phyloP scores from a whole-genome alignment of 1,140 invertebrate genomes.

The Drosophila grimshawi region DNA sequence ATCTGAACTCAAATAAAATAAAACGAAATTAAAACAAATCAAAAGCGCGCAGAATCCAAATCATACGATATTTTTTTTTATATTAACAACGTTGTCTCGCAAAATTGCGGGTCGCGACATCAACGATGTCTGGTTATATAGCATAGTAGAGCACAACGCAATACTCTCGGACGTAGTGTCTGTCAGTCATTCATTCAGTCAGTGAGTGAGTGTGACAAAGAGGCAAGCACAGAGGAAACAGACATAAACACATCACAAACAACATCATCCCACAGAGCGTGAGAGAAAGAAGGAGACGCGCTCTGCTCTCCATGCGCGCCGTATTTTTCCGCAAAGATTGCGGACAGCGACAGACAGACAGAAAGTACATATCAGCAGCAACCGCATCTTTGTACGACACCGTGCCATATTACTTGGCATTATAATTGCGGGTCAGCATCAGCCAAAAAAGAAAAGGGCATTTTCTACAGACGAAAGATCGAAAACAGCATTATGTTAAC shows the following conservation, averaged over 20 bases:
- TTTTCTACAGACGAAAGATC: background rate
- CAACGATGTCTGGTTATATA: conserved; percentile 68
- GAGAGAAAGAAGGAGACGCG: conserved; percentile 26
- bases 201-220: conserved; percentile 23
- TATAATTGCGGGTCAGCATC: conserved; percentile 5
- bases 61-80: conserved; percentile 75
- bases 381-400: conserved; percentile 6
- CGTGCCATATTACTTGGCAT: conserved; percentile 1
- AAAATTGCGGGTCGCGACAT: conserved; percentile 66
- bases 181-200: background rate
- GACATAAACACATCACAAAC: conserved; percentile 40
- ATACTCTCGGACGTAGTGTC: conserved; percentile 51
- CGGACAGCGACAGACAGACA: conserved; percentile 26
- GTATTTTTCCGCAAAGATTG: conserved; percentile 57
- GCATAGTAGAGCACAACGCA: conserved; percentile 67
- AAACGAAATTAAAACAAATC: conserved; percentile 45
- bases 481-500: conserved; percentile 52
- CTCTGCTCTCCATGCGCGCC: conserved; percentile 50
- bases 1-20: conserved; percentile 28
- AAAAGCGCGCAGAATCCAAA: conserved; percentile 60
- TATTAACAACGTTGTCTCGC: conserved; percentile 43
- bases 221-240: conserved; percentile 20
- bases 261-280: conserved; percentile 19
- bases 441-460: background rate
- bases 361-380: conserved; percentile 51